Conservation (phyloP, 2,888 invertebrate species). For the Pocota personata region DNA sequence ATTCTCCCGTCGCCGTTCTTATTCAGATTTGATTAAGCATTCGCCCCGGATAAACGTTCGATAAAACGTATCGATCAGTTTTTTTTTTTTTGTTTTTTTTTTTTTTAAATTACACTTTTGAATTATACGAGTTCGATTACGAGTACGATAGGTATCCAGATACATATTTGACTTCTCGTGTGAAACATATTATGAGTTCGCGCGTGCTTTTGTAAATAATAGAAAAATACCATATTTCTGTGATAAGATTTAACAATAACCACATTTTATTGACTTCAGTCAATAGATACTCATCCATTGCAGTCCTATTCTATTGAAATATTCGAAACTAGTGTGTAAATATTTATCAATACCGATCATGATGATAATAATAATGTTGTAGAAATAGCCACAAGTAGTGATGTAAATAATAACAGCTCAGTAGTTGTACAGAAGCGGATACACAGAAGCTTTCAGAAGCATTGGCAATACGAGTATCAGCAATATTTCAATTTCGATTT, state of each 20-base stretch:
- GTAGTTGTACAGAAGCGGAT: conserved; percentile 34
- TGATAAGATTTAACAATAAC: conserved; percentile 53
- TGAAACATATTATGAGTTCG: conserved; percentile 4
- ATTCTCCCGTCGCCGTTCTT: conserved; percentile 39
- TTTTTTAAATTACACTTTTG: not conserved
- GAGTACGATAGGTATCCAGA: not conserved
- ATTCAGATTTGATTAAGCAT: conserved; percentile 66
- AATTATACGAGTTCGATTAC: not conserved
- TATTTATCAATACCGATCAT: conserved; percentile 67
- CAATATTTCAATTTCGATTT: conserved; percentile 24
- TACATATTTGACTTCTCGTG: not conserved
- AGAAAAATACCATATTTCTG: not conserved
- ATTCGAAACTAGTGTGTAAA: conserved; percentile 46
- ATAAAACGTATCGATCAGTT: conserved; percentile 55
- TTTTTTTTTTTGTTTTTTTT: conserved; percentile 1
- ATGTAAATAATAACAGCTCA: conserved; percentile 31
- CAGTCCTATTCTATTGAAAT: conserved; percentile 33
- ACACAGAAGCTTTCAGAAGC: conserved; percentile 30
- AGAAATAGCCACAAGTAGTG: conserved; percentile 48
- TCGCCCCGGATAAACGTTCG: conserved; percentile 65
- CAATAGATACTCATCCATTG: conserved; percentile 41
- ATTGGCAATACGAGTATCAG: conserved; percentile 48
- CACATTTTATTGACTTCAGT: conserved; percentile 26
- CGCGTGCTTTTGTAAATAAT: conserved; percentile 4
- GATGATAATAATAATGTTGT: conserved; percentile 44